Evolutionary conservation across 2,113 vertebrate species (phyloP).

Genomic region (Pollimyrus isidori): DNA sequence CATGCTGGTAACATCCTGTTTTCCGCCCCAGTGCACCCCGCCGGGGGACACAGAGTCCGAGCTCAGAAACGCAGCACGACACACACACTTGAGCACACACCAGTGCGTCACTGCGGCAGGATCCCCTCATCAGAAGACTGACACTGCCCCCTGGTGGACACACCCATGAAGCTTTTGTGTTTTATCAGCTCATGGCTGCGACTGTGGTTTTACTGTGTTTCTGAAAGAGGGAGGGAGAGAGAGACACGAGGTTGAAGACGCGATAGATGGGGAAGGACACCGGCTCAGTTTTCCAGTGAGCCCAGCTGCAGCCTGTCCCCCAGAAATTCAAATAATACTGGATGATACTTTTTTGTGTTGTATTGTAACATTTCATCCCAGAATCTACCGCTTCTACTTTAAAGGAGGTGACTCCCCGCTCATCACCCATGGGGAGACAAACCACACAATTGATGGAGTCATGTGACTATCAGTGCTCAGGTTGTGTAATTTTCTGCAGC

Average conservation of each 20-base stretch:
- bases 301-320: background rate
- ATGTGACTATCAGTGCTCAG: background rate
- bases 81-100: slow-evolving; percentile 12
- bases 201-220: background rate
- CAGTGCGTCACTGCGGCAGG: slow-evolving; percentile 38
- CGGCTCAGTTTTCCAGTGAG: background rate
- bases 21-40: slow-evolving; percentile 18
- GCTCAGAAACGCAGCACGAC: slow-evolving; percentile 47
- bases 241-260: background rate
- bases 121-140: slow-evolving; percentile 41
- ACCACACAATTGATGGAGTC: background rate
- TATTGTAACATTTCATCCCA: background rate
- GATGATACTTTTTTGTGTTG: background rate
- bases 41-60: slow-evolving; percentile 26
- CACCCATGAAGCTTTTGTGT: background rate
- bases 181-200: background rate
- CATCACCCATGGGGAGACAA: background rate
- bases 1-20: background rate
- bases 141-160: slow-evolving; percentile 26
- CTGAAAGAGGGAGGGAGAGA: background rate
- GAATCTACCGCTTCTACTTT: background rate
- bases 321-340: background rate
- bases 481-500: background rate
- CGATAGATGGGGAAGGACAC: background rate
- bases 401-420: background rate